Conservation (phyloP, 2,113 vertebrate genomes). For the Enhydra lutris region DNA sequence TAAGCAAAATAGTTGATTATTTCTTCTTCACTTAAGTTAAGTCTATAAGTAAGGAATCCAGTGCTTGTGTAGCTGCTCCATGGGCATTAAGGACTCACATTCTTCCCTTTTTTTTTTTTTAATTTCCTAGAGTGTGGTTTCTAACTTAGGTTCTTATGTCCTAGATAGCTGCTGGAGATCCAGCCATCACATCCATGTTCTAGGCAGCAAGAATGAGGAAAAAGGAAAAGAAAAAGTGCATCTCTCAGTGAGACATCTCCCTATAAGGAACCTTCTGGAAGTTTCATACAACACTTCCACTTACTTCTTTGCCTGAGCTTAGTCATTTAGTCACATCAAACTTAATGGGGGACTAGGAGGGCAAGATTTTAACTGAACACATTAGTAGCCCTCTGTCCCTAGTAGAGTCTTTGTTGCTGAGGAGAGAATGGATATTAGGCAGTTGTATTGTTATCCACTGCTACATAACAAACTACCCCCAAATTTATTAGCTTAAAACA, state of each 20-base stretch:
- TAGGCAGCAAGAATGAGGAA: background rate
- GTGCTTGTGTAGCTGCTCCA: background rate
- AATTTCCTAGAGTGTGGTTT: background rate
- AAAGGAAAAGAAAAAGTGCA: background rate
- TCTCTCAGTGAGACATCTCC: background rate
- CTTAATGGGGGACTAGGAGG: background rate
- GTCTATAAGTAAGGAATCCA: background rate
- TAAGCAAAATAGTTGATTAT: background rate
- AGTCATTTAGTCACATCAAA: background rate
- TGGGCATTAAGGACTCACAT: background rate
- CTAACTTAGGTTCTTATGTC: background rate
- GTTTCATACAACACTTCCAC: background rate
- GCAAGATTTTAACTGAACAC: background rate
- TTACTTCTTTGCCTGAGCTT: background rate
- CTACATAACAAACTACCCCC: background rate
- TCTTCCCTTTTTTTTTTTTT: background rate
- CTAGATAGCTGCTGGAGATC: background rate
- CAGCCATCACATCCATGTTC: background rate
- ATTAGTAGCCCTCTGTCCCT: background rate
- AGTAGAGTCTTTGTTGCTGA: background rate
- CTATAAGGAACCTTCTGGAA: background rate
- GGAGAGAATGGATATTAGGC: background rate
- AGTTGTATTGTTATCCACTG: background rate
- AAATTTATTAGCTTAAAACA: background rate
- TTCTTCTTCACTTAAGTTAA: background rate